Evolutionary conservation across 2,888 invertebrate genomes (phyloP).

Genomic region (Papilio demoleus): DNA sequence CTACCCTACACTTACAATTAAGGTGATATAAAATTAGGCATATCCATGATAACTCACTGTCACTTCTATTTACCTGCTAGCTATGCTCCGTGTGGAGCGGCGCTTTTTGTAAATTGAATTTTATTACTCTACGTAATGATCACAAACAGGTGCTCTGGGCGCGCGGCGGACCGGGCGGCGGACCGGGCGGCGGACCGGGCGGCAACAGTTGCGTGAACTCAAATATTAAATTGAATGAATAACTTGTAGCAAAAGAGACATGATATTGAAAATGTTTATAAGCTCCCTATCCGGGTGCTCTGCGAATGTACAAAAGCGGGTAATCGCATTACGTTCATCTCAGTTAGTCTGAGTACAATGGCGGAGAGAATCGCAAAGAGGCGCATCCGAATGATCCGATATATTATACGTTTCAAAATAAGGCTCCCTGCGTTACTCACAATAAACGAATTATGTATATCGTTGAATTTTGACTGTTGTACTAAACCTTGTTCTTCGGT

Average conservation of each 20-base stretch:
- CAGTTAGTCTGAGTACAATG: not conserved
- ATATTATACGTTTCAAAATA: not conserved
- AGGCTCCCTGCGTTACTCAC: not conserved
- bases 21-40: too few relatives aligned
- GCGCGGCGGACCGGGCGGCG: too few relatives aligned
- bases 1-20: too few relatives aligned
- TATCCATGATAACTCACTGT: too few relatives aligned
- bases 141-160: too few relatives aligned
- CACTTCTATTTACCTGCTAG: too few relatives aligned
- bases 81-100: too few relatives aligned
- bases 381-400: constrained; percentile 8
- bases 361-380: not conserved
- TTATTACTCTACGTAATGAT: too few relatives aligned
- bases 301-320: constrained; percentile 12
- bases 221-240: not conserved
- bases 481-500: too few relatives aligned
- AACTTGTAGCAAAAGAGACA: not conserved
- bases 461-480: not conserved
- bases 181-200: too few relatives aligned
- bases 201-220: not conserved
- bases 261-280: constrained; percentile 1
- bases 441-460: constrained; percentile 1
- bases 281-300: not conserved
- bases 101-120: too few relatives aligned
- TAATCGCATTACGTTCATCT: constrained; percentile 13